phyloP scores from a whole-genome alignment of 2,113 vertebrate species.

The Hyla sarda region DNA sequence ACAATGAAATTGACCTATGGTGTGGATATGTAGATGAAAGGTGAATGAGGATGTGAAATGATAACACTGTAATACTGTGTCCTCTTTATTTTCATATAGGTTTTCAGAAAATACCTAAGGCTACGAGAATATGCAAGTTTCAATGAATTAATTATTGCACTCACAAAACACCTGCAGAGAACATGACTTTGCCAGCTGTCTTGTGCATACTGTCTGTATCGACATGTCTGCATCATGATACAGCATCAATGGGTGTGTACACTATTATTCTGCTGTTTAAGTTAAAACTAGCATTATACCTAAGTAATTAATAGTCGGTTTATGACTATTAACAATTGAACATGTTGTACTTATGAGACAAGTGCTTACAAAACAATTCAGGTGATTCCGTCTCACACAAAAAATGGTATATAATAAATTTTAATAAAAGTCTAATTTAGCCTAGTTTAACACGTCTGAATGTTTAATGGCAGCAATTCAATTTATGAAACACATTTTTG shows the following conservation, averaged over 20 bases:
- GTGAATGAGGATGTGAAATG: too few species aligned
- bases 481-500: not conserved
- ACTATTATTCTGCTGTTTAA: conserved; percentile 3
- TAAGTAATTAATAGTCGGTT: not conserved
- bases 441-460: not conserved
- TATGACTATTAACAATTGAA: not conserved
- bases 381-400: not conserved
- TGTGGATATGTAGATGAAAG: too few species aligned
- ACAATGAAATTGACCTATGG: too few species aligned
- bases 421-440: not conserved
- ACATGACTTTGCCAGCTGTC: not conserved
- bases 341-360: not conserved
- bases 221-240: conserved; percentile 11
- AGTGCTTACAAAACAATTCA: not conserved
- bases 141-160: not conserved
- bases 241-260: conserved; percentile 14
- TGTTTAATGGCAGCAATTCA: not conserved
- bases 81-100: not conserved
- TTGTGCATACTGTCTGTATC: not conserved
- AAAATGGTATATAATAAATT: not conserved
- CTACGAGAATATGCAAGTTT: not conserved
- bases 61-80: not conserved
- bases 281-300: conserved; percentile 10
- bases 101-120: not conserved
- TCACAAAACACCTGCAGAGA: not conserved